Evolutionary conservation across 2,888 invertebrate species (phyloP).

Genomic region (Cephus pulcher): DNA sequence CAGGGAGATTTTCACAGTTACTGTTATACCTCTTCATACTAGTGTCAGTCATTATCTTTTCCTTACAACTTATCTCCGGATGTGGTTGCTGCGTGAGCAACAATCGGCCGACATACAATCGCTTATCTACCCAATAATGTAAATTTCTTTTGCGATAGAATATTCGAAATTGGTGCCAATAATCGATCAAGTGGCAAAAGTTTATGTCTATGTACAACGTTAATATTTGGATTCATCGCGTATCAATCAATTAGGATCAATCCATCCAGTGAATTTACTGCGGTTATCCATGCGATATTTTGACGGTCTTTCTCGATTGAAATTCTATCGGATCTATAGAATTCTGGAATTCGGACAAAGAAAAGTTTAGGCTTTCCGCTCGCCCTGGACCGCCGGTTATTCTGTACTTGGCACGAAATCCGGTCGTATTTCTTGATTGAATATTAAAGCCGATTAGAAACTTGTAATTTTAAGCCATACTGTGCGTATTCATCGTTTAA

Average conservation of each 20-base stretch:
- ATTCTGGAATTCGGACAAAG: no score
- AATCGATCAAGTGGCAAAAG: background rate
- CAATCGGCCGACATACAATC: slow-evolving; percentile 47
- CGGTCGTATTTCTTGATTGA: no score
- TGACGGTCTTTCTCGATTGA: background rate
- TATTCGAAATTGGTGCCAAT: background rate
- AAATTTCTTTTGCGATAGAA: background rate
- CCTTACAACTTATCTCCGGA: slow-evolving; percentile 35
- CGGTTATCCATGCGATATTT: background rate
- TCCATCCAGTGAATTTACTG: background rate
- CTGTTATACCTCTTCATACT: slow-evolving; percentile 68
- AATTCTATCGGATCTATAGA: background rate
- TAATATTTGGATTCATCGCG: background rate
- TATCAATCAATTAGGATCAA: background rate
- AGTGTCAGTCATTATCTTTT: slow-evolving; percentile 49
- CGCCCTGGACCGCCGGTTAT: no score
- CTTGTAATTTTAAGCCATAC: background rate
- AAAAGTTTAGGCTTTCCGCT: no score
- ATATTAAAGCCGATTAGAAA: no score
- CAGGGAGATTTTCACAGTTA: slow-evolving; percentile 76
- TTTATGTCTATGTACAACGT: background rate
- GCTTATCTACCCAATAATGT: slow-evolving; percentile 39
- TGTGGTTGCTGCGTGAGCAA: slow-evolving; percentile 46
- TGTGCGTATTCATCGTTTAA: background rate
- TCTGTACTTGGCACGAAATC: no score